These are phyloP conservation scores for Zaprionus tsacasi DNA, from an alignment of 1,140 invertebrate genomes.

Conservation along the genomic window DNA sequence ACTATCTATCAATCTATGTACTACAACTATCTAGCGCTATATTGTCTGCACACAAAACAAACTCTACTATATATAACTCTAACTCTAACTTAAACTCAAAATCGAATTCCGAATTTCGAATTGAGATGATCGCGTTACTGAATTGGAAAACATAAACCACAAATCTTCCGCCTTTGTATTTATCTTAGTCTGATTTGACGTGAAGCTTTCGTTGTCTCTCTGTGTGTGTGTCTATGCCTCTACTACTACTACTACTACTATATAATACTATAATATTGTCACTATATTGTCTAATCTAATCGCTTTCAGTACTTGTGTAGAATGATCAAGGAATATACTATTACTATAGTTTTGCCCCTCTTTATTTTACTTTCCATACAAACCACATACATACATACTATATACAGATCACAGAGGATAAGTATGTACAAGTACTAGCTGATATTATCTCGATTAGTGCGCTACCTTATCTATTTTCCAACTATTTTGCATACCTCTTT, in stretches of 20 bases:
- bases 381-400: constrained; percentile 4
- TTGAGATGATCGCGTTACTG: not conserved
- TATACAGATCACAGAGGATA: constrained; percentile 10
- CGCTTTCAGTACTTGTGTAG: constrained; percentile 45
- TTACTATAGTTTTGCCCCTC: constrained; percentile 4
- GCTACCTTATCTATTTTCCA: constrained; percentile 15
- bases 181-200: constrained; percentile 71
- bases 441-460: constrained; percentile 7
- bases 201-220: constrained; percentile 79
- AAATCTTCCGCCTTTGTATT: constrained; percentile 36
- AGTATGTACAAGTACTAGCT: constrained; percentile 22
- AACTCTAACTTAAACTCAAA: not conserved
- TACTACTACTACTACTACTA: constrained; percentile 14
- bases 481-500: constrained; percentile 19
- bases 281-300: constrained; percentile 9
- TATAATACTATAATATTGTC: not conserved
- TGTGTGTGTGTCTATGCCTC: constrained; percentile 43
- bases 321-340: constrained; percentile 23
- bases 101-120: not conserved
- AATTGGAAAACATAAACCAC: not conserved
- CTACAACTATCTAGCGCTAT: constrained; percentile 37
- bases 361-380: constrained; percentile 12
- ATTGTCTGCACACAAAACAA: constrained; percentile 24
- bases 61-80: constrained; percentile 1
- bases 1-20: constrained; percentile 10